A percentile compares a stretch with the other conserved stretches of the same genome.
Conservation (phyloP, 2,113 vertebrate species). For the Chionis minor region DNA sequence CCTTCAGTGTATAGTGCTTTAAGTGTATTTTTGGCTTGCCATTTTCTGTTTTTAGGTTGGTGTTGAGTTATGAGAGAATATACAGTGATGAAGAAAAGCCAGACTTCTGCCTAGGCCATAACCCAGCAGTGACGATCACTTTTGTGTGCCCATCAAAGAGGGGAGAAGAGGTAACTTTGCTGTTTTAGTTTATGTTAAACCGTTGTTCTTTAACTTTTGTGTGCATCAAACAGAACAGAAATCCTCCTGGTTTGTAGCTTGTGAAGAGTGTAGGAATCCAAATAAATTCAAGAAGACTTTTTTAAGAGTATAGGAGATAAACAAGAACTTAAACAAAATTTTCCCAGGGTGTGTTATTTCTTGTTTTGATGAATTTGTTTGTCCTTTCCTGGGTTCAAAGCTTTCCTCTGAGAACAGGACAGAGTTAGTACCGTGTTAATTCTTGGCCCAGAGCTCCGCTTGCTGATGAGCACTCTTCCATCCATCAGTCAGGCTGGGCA, state of each 20-base stretch:
- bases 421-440: neutral
- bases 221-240: neutral
- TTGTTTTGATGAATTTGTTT: neutral
- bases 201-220: neutral
- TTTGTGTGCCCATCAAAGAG: constrained; percentile 90
- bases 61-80: constrained; percentile 78
- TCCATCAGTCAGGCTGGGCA: neutral
- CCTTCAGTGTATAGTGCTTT: neutral
- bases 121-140: constrained; percentile 87
- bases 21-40: neutral
- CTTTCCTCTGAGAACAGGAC: neutral
- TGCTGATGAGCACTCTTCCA: neutral
- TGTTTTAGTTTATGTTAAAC: neutral
- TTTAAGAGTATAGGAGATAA: neutral
- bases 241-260: neutral
- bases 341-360: neutral
- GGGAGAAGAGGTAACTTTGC: constrained; percentile 73
- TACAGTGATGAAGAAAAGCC: constrained; percentile 7
- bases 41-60: constrained; percentile 74
- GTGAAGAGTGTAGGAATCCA: neutral
- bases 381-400: neutral
- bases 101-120: constrained; percentile 80
- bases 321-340: neutral
- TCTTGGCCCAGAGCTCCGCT: neutral
- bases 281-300: neutral